Conservation (phyloP, 2,888 invertebrate genomes). For the Oxyteleia sp. region DNA sequence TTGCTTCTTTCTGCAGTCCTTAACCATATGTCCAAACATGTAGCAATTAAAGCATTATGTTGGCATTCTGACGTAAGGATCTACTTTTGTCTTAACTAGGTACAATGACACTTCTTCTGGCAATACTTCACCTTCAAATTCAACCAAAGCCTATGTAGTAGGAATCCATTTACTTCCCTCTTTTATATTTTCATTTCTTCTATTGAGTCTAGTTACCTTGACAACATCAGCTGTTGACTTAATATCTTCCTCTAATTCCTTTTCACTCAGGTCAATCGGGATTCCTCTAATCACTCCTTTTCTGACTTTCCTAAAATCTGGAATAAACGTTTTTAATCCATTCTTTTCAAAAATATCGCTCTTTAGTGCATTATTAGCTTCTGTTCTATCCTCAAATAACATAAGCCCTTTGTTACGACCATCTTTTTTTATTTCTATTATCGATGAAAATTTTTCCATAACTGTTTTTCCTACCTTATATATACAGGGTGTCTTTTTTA, state of each 20-base stretch:
- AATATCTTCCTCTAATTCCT: background rate
- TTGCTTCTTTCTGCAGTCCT: conserved; percentile 10
- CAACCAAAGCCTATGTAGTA: background rate
- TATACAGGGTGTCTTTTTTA: conserved; percentile 6
- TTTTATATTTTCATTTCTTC: background rate
- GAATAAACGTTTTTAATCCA: conserved; percentile 10
- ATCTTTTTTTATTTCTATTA: conserved; percentile 21
- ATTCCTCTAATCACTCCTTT: conserved; percentile 26
- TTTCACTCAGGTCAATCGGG: background rate
- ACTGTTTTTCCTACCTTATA: conserved; percentile 14
- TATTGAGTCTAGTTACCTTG: conserved; percentile 8
- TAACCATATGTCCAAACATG: conserved; percentile 29
- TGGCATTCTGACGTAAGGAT: conserved; percentile 19
- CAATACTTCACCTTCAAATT: conserved; percentile 10
- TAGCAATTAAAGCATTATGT: conserved; percentile 35
- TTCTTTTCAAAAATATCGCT: background rate
- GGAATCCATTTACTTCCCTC: conserved; percentile 13
- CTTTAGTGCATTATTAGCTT: conserved; percentile 22
- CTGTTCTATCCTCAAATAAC: conserved; percentile 13
- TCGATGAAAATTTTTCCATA: background rate
- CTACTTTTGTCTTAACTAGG: conserved; percentile 13
- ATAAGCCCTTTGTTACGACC: conserved; percentile 35
- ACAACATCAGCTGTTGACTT: background rate
- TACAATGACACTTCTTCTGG: conserved; percentile 14
- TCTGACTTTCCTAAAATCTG: conserved; percentile 19